A percentile compares a stretch with the other conserved stretches of the same genome.
These are phyloP conservation scores for Cryptocephalus moraei DNA, from an alignment of 2,888 invertebrate genomes.

Conservation along the genomic window DNA sequence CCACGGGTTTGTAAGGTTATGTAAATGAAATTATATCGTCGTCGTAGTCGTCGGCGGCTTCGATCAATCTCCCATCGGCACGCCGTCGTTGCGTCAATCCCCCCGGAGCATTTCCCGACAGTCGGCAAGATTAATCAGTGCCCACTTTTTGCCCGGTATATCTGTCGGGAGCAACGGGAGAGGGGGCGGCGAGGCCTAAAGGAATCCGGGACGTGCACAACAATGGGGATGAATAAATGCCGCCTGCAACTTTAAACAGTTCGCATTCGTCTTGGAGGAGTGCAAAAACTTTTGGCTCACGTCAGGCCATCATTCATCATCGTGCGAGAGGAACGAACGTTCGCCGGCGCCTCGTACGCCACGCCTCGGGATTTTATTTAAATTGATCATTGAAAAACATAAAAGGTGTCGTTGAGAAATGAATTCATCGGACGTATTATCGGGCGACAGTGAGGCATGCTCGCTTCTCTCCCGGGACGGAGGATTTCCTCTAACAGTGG, in stretches of 20 bases:
- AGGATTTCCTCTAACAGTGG: too few species aligned
- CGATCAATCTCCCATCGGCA: too few species aligned
- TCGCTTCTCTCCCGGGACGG: neutral
- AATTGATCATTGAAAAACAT: constrained; percentile 35
- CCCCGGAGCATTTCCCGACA: constrained; percentile 2
- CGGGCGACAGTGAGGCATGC: constrained; percentile 21
- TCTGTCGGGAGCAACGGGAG: constrained; percentile 5
- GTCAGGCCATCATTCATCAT: constrained; percentile 31
- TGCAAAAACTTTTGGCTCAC: constrained; percentile 30
- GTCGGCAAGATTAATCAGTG: constrained; percentile 13
- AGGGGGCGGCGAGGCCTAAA: constrained; percentile 1
- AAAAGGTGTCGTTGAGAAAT: constrained; percentile 34
- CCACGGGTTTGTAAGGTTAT: too few species aligned
- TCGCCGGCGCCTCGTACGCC: constrained; percentile 18
- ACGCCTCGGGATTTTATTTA: constrained; percentile 27
- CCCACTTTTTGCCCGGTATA: constrained; percentile 12
- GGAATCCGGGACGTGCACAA: constrained; percentile 8
- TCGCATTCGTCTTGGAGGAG: constrained; percentile 26
- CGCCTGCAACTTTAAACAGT: constrained; percentile 26
- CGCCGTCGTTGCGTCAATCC: too few species aligned
- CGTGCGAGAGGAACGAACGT: constrained; percentile 24
- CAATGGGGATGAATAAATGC: constrained; percentile 27
- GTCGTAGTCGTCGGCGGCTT: too few species aligned
- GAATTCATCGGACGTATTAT: constrained; percentile 28
- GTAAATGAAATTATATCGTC: too few species aligned